Base-by-base conservation (phyloP, 2,888 invertebrate species). In the Corbicula japonica region DNA sequence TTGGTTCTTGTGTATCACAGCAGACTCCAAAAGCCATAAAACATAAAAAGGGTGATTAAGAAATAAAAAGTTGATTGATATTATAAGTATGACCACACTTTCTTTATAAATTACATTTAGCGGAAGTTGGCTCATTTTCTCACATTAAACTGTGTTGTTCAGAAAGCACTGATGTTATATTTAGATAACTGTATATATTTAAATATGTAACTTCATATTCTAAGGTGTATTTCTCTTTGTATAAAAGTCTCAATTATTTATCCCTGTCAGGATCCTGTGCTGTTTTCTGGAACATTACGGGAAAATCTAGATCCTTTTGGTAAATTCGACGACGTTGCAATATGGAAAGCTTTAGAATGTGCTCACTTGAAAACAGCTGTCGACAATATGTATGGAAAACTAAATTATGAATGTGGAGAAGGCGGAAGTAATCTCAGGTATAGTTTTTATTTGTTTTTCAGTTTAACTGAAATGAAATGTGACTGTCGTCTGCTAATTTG, bases 301-400 rank as follows among this genome's bases (percentile, higher is more conserved):
- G 95, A 97, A 94, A 99, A 99, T 95, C 95, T 99, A 81, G 98
- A 99, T 95, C 98, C 98, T 2, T 98, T 98, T 94, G 95, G 95
- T 86, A 93, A 93, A 2, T 95, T 97, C 93, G 94, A 95, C 1
- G 98, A 99, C 90, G 96, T 96, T 0, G 96, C 97, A 68, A 94
- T 99, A 54, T 99, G 98, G 98, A 95, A 95, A 68, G 96, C 98
- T 23, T 93, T 99, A 32, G 97, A 98, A 88, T 96, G 97, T 91
- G 97, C 98, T 1, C 98, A 99, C 95, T 95, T 99, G 63, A 97
- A 97, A 93, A 86, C 94, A 8, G 98, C 97, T 92, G 97, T 98
- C 3, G 95, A 96, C 93, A 95, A 96, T 94, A 95, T 98, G 71
- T 93, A 95, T 0, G 95, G 96, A 60, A 97, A 97, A 12, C 95